Evolutionary conservation across 2,797 vertebrate genomes (phyloP), one percentile per base, ranked within the genome.

Genomic region (Takifugu rubripes): DNA sequence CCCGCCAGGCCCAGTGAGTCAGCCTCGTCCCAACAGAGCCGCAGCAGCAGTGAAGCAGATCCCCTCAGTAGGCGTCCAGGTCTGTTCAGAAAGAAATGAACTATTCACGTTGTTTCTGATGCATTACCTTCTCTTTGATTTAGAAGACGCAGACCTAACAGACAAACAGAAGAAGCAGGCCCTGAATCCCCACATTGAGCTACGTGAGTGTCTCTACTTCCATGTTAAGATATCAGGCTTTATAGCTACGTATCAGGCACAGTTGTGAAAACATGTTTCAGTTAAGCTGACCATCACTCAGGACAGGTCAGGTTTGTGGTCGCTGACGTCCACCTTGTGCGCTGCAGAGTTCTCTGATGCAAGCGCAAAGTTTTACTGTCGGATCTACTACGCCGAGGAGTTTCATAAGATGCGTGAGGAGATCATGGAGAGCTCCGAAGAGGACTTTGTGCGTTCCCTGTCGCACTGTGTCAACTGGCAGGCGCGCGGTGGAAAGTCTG

Each of bases 381-480:
- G 97, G 1, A 94, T 99, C 77, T 99, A 99, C 89, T 99, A 98
- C 0, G 96, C 97, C 0, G 93, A 95, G 53, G 96, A 98, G 77
- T 99, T 99, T 66, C 96, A 98, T 68, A 93, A 92, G 83, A 98
- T 99, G 96, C 93, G 97, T 0, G 95, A 94, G 54, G 94, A 94
- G 73, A 96, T 99, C 73, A 89, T 98, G 89, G 96, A 94, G 81
- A 98, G 94, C 87, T 90, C 87, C 0, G 94, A 98, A 59, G 97
- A 99, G n/a, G 94, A 98, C 65, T 98, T 99, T 17, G 92, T 98
- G 56, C 93, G 93, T 24, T 99, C 97, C 0, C 93, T 99, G 8
- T 97, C 97, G 2, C 97, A 96, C 82, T 99, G 97, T 0, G 92
- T 95, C 24, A 97, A 98, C 73, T 99, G 97, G 97, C 97, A 99